Percentiles rank a stretch among this genome's conserved stretches.
Conservation (phyloP, 2,888 invertebrate genomes). For the Cheilosia vernalis region DNA sequence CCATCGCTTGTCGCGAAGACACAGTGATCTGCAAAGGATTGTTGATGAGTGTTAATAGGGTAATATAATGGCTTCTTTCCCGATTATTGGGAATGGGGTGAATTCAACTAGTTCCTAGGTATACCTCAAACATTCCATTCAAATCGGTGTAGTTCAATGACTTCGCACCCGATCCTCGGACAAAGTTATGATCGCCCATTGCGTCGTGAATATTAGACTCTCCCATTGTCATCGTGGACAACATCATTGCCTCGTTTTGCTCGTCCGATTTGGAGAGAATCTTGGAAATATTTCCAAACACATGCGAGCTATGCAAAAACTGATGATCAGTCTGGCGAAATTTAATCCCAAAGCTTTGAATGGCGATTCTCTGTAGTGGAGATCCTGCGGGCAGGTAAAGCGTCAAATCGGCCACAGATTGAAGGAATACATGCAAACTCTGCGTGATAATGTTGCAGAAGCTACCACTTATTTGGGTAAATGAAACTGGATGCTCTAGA, state of each 20-base stretch:
- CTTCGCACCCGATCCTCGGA: constrained; percentile 78
- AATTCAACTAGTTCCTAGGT: neutral
- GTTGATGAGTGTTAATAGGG: too few species aligned
- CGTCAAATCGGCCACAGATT: constrained; percentile 96
- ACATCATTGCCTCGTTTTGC: constrained; percentile 84
- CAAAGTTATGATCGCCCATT: constrained; percentile 79
- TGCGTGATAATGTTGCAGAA: constrained; percentile 88
- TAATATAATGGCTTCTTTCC: too few species aligned
- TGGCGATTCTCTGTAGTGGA: constrained; percentile 94
- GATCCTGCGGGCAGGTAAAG: constrained; percentile 94
- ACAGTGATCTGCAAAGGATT: constrained; percentile 88
- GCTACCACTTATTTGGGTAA: constrained; percentile 90
- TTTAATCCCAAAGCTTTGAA: constrained; percentile 95
- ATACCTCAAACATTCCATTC: constrained; percentile 82
- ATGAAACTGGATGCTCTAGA: constrained; percentile 90
- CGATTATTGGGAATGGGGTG: too few species aligned
- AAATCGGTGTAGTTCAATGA: constrained; percentile 81
- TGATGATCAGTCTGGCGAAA: constrained; percentile 95
- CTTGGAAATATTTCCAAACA: constrained; percentile 97
- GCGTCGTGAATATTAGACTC: constrained; percentile 79
- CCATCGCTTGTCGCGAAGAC: constrained; percentile 97
- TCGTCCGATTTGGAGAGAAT: constrained; percentile 97
- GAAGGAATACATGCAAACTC: constrained; percentile 93
- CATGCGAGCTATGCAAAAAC: constrained; percentile 94
- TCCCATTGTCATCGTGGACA: constrained; percentile 79